Evolutionary conservation across 1,140 invertebrate species (phyloP).

Genomic region (Harlomillsia oculata): DNA sequence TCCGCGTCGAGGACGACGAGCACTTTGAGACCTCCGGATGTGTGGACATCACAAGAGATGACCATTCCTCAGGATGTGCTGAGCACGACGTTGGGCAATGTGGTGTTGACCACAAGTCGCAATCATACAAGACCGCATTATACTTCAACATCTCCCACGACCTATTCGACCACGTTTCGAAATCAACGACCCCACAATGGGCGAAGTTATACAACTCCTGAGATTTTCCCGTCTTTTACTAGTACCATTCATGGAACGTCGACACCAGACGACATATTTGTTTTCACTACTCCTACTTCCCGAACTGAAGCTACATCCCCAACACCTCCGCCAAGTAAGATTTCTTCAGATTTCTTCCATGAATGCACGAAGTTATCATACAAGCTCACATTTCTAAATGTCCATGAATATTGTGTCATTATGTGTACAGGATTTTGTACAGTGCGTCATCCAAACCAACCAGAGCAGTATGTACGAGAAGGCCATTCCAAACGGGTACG

Average conservation of each 20-base stretch:
- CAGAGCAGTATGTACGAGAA: slow-evolving; percentile 60
- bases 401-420: background rate
- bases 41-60: slow-evolving; percentile 2
- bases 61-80: slow-evolving; percentile 32
- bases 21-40: too few relatives aligned
- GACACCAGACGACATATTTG: slow-evolving; percentile 20
- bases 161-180: background rate
- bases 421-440: slow-evolving; percentile 59
- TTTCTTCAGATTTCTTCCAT: background rate
- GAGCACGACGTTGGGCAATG: slow-evolving; percentile 27
- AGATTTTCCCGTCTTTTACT: background rate
- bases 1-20: background rate
- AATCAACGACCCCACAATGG: background rate
- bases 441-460: slow-evolving; percentile 63
- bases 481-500: slow-evolving; percentile 63
- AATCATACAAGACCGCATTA: slow-evolving; percentile 2
- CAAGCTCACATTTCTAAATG: too few relatives aligned
- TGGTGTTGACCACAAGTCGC: too few relatives aligned
- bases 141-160: background rate
- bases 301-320: slow-evolving; percentile 28
- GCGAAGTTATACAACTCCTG: background rate
- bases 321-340: slow-evolving; percentile 38
- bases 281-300: slow-evolving; percentile 28
- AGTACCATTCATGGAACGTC: background rate
- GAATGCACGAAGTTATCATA: too few relatives aligned